A percentile compares a stretch with the other conserved stretches of the same genome.
phyloP scores from a whole-genome alignment of 2,797 vertebrate species.

The Limosa lapponica region DNA sequence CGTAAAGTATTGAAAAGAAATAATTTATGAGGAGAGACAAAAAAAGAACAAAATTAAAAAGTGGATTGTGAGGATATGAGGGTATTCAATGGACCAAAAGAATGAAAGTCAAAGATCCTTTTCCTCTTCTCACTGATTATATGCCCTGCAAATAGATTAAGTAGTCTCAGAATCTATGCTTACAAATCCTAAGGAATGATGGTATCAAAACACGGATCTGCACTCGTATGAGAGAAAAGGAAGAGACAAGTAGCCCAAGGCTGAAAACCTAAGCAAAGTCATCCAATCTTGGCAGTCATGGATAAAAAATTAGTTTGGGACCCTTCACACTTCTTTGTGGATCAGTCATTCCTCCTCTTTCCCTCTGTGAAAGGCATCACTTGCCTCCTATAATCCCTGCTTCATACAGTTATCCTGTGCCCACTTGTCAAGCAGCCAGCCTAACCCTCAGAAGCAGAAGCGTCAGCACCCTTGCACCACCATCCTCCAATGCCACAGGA shows the following conservation, averaged over 20 bases:
- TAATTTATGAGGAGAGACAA: not conserved
- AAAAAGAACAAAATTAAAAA: not conserved
- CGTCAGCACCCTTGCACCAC: too few species aligned
- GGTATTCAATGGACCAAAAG: not conserved
- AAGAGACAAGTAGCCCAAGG: not conserved
- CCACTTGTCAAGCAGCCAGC: not conserved
- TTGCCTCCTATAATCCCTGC: not conserved
- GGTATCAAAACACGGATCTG: not conserved
- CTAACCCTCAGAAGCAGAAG: not conserved
- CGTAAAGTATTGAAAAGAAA: not conserved
- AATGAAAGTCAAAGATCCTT: not conserved
- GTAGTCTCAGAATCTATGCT: not conserved
- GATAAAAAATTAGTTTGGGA: not conserved
- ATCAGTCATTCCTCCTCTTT: not conserved
- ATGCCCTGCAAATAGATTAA: not conserved
- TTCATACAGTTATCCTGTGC: not conserved
- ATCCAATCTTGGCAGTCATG: not conserved
- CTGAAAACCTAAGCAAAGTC: not conserved
- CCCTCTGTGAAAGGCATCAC: accelerated
- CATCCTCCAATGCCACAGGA: not conserved
- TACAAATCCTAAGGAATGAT: not conserved
- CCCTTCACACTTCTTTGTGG: not conserved
- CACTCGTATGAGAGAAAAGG: not conserved
- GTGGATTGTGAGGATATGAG: accelerated
- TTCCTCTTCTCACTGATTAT: not conserved